phyloP scores from a whole-genome alignment of 2,888 invertebrate species.

The Idaea biselata region DNA sequence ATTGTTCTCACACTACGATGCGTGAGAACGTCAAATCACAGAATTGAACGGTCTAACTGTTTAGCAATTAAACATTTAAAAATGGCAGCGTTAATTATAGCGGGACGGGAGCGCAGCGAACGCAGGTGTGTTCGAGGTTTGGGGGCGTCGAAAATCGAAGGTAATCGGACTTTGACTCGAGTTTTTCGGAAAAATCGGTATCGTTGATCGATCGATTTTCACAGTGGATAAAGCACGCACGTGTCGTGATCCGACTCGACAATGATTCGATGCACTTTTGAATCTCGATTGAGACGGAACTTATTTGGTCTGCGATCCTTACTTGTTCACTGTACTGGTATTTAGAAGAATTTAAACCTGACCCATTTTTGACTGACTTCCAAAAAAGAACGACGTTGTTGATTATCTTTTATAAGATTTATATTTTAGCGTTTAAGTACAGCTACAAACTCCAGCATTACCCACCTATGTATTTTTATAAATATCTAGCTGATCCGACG shows the following conservation, averaged over 20 bases:
- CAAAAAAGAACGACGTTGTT: too few relatives aligned
- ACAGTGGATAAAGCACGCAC: slow-evolving; percentile 77
- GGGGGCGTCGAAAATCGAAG: slow-evolving; percentile 58
- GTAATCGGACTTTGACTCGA: slow-evolving; percentile 69
- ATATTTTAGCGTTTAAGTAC: not conserved
- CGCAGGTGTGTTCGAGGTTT: slow-evolving; percentile 58
- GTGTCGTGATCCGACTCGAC: slow-evolving; percentile 54
- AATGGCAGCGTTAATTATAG: slow-evolving; percentile 68
- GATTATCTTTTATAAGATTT: not conserved
- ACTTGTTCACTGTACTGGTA: not conserved
- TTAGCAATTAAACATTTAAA: slow-evolving; percentile 67
- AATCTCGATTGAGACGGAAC: slow-evolving; percentile 39
- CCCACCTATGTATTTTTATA: too few relatives aligned
- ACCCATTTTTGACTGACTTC: not conserved
- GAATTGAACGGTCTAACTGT: slow-evolving; percentile 66
- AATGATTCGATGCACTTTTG: slow-evolving; percentile 56
- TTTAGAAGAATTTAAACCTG: not conserved
- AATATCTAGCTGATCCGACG: too few relatives aligned
- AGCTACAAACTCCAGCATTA: too few relatives aligned
- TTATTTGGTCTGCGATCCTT: slow-evolving; percentile 2
- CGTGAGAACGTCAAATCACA: slow-evolving; percentile 72
- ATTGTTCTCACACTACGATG: slow-evolving; percentile 67
- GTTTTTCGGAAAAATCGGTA: slow-evolving; percentile 62
- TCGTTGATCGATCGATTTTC: slow-evolving; percentile 70
- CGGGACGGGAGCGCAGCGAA: slow-evolving; percentile 62